Evolutionary conservation across 2,797 vertebrate genomes (phyloP), one percentile per base, ranked within the genome.

Genomic region (Crocodylus rhombifer): DNA sequence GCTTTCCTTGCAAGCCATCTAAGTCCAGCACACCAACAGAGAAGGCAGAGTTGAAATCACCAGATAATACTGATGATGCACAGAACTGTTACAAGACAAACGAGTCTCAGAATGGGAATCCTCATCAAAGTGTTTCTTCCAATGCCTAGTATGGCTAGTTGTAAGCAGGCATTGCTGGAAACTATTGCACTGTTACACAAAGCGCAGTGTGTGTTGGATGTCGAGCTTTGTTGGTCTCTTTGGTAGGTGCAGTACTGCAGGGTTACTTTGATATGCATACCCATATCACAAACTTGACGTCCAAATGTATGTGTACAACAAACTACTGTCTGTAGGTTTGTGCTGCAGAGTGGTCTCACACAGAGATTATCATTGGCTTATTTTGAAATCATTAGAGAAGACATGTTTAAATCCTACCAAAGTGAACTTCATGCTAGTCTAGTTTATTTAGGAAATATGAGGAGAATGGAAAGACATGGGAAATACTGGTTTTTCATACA

Each of bases 71-170:
- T 60, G 95, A 97, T 83, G 94, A 96, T 33, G 76, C 95, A 28
- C 87, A 3, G 85, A 94, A 91, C 86, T 96, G 93, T 78, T 96
- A 89, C 95, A 98, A 97, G 93, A 86, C 95, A 62, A 94, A 87
- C 71, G 91, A 97, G 83, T 95, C 97, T 87, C 96, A 97, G 67
- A 98, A 98, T 55, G 98, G 97, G 18, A 97, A 97, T 93, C 28
- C 97, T 42, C 94, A 95, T 89, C 97, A 97, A 85, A 97, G 92
- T 69, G 94, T 97, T 57, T 96, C 98, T 88, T 97, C 92, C 94
- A 97, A 96, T 74, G 97, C 97, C 86, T 98, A 97, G 96, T 80
- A 58, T 17, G 77, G 75, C 61, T 81, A 67, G 82, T 88, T 79
- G 77, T 81, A 82, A 97, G 93, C 85, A 82, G 89, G 73, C 92